Conservation (phyloP, 2,113 vertebrate species). For the Laterallus jamaicensis region DNA sequence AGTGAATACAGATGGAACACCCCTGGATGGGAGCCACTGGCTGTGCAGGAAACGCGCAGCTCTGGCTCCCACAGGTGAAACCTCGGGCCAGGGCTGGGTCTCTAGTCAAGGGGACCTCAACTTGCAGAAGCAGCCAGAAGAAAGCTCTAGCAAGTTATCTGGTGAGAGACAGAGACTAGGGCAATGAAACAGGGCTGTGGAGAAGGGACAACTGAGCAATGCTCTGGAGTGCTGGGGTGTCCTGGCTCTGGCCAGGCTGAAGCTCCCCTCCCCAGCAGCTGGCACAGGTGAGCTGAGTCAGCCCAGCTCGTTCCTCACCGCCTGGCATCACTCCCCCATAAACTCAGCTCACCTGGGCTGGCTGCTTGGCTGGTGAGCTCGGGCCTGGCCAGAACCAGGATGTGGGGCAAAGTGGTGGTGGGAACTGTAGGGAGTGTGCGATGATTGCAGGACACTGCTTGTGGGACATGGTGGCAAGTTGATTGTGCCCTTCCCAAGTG, state of each 20-base stretch:
- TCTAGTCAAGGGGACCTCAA: not conserved
- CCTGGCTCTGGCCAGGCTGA: too few relatives aligned
- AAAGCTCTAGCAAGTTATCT: not conserved
- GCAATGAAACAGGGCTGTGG: not conserved
- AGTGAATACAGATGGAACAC: not conserved
- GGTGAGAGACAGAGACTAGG: not conserved
- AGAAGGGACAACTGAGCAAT: not conserved
- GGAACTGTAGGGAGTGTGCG: not conserved
- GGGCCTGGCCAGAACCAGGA: too few relatives aligned
- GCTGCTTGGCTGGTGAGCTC: too few relatives aligned
- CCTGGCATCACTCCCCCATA: too few relatives aligned
- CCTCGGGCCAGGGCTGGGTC: not conserved
- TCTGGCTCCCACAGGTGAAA: not conserved
- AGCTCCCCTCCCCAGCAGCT: too few relatives aligned
- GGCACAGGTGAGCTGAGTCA: too few relatives aligned
- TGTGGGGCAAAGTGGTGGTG: not conserved
- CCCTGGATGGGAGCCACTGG: not conserved
- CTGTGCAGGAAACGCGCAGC: not conserved
- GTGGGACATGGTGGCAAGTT: accelerated
- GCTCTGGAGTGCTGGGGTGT: not conserved
- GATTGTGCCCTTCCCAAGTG: not conserved
- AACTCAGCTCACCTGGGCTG: too few relatives aligned
- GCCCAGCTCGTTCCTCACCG: too few relatives aligned
- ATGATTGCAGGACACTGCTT: not conserved
- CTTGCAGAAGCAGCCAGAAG: not conserved